phyloP scores from a whole-genome alignment of 2,113 vertebrate species.

The Macrotus californicus region DNA sequence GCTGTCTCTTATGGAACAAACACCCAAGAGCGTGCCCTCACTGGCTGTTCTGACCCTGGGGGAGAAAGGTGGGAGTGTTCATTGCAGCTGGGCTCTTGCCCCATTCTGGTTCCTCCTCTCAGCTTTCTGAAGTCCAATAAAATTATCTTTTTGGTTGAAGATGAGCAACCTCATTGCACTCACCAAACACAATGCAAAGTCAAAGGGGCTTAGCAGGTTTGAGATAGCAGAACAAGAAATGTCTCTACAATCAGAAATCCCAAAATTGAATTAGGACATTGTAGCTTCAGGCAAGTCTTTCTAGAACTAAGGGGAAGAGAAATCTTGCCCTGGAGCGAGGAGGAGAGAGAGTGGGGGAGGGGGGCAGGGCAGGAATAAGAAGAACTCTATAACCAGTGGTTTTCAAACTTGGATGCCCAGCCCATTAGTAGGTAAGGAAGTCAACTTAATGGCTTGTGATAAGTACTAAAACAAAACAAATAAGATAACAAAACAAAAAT shows the following conservation, averaged over 20 bases:
- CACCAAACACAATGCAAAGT: not conserved
- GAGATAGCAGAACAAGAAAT: not conserved
- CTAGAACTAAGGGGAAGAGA: not conserved
- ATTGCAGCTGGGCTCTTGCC: not conserved
- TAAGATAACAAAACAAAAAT: not conserved
- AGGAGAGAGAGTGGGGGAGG: too few relatives aligned
- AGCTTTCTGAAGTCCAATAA: not conserved
- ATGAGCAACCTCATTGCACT: not conserved
- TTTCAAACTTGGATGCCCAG: not conserved
- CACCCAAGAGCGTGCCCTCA: not conserved
- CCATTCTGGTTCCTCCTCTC: not conserved
- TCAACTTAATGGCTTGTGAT: not conserved
- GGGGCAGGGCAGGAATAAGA: not conserved
- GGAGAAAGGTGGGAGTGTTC: not conserved
- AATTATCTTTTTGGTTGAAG: not conserved
- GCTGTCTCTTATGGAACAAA: accelerated
- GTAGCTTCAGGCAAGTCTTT: not conserved
- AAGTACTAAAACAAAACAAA: not conserved
- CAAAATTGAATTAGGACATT: not conserved
- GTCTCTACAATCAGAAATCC: not conserved
- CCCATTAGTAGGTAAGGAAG: not conserved
- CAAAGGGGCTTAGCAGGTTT: not conserved
- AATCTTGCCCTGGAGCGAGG: not conserved
- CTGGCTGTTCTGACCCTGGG: not conserved
- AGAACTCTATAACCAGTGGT: not conserved